Conservation (phyloP, 1,140 invertebrate species). For the Aphelenchoides besseyi region DNA sequence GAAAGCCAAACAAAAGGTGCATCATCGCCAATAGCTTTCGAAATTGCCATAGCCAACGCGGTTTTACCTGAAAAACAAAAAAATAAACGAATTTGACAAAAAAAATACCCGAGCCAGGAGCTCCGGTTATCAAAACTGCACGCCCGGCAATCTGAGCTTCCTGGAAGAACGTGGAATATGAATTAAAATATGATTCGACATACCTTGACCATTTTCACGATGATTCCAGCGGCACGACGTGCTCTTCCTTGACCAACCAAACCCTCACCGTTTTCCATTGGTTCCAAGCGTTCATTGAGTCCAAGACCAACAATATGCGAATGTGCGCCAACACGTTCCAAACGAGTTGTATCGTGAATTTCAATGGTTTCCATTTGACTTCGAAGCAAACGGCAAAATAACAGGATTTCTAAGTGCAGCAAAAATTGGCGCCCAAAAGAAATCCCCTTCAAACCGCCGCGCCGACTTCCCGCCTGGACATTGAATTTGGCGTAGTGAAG, state of each 20-base stretch:
- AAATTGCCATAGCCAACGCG: constrained; percentile 69
- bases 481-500: too few species aligned
- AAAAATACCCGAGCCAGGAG: constrained; percentile 75
- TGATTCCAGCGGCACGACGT: constrained; percentile 84
- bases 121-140: constrained; percentile 88
- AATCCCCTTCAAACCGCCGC: background rate
- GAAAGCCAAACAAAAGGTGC: constrained; percentile 97
- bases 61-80: constrained; percentile 68
- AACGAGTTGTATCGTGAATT: constrained; percentile 38
- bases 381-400: constrained; percentile 2
- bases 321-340: constrained; percentile 73
- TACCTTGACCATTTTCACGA: constrained; percentile 90
- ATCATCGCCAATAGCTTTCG: constrained; percentile 85
- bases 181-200: background rate
- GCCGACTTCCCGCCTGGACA: background rate
- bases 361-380: constrained; percentile 45
- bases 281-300: constrained; percentile 85
- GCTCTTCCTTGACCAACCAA: constrained; percentile 95
- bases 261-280: constrained; percentile 84
- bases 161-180: constrained; percentile 54
- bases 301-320: constrained; percentile 96
- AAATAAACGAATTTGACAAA: background rate
- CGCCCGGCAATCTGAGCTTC: constrained; percentile 95
- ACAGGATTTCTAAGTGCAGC: background rate
- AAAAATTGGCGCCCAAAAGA: background rate